Base-by-base conservation (phyloP, 92 coral and sea anemone species). In the Phymanthus crucifer region DNA sequence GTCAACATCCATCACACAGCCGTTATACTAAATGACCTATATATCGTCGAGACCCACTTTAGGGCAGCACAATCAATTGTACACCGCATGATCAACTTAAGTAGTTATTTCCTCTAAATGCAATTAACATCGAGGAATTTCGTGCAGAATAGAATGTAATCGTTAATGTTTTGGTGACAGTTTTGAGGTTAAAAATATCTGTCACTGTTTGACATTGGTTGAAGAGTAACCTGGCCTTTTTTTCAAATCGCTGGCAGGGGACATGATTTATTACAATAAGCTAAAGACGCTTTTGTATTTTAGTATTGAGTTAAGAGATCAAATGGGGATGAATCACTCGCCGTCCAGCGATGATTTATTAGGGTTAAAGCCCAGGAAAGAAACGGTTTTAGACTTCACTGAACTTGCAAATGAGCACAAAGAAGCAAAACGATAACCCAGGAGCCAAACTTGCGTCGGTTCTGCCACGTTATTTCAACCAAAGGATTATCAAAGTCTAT, bases 61-160 rank as follows among this genome's bases (percentile, higher is more conserved):
- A 61, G 32, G 68, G 32, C 32, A 12, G 68, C 23, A 23, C 10
- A 27, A 61, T 61, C 64, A 21, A 61, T n/a, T n/a, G n/a, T 61
- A 61, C 36, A 29, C 35, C 16, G 34, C 68, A 61, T 61, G 18
- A 61, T 61, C 68, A 29, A 61, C 34, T 61, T 33, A 61, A 61
- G 68, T 61, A 26, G 68, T 61, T 61, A 61, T 61, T 61, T 61
- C 68, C 68, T 27, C 12, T 61, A 61, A 27, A 61, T 61, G 68
- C 68, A 61, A 61, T 61, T 61, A 29, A 27, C 32, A 10, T 61
- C 32, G 14, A 61, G 68, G 68, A 61, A 61, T 61, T 34, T 61
- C 29, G 68, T 61, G 23, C 10, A 18, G 68, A 61, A 61, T 61
- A 61, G 68, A 61, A 61, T 61, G 68, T 61, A 61, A 7, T 61